Conservation (phyloP, 37 sponge, comb jelly and placozoan species). For the Haliclona indistincta region DNA sequence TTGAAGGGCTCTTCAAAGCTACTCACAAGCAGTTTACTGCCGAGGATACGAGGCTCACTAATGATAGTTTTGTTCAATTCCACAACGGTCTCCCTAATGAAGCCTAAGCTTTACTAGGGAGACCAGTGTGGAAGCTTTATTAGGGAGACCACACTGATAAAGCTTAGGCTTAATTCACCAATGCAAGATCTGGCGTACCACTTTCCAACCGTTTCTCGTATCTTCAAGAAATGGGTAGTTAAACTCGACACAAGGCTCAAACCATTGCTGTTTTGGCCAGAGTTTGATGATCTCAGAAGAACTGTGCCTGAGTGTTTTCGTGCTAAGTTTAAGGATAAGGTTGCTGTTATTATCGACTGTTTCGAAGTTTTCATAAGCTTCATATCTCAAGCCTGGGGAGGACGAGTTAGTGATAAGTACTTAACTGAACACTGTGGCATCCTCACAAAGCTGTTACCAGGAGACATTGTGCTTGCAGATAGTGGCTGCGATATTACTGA, state of each 20-base stretch:
- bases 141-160: constrained; percentile 39
- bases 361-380: constrained; percentile 63
- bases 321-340: constrained; percentile 33
- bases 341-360: constrained; percentile 66
- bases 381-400: constrained; percentile 62
- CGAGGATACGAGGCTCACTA: too few species aligned
- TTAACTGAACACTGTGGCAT: constrained; percentile 47
- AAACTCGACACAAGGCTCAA: constrained; percentile 18
- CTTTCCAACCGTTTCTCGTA: constrained; percentile 52
- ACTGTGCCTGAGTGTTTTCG: constrained; percentile 63
- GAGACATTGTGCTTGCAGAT: constrained; percentile 44
- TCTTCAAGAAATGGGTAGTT: constrained; percentile 26
- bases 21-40: too few species aligned
- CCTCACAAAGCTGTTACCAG: constrained; percentile 23
- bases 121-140: too few species aligned
- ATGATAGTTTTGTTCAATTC: constrained; percentile 17
- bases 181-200: constrained; percentile 49
- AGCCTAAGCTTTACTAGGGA: too few species aligned
- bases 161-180: constrained; percentile 27
- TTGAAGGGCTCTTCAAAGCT: too few species aligned
- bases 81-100: constrained; percentile 32
- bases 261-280: constrained; percentile 65
- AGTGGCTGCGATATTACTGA: constrained; percentile 41
- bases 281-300: constrained; percentile 24
- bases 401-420: constrained; percentile 56